phyloP scores from a whole-genome alignment of 2,113 vertebrate species.

The Ploceus nigricollis region DNA sequence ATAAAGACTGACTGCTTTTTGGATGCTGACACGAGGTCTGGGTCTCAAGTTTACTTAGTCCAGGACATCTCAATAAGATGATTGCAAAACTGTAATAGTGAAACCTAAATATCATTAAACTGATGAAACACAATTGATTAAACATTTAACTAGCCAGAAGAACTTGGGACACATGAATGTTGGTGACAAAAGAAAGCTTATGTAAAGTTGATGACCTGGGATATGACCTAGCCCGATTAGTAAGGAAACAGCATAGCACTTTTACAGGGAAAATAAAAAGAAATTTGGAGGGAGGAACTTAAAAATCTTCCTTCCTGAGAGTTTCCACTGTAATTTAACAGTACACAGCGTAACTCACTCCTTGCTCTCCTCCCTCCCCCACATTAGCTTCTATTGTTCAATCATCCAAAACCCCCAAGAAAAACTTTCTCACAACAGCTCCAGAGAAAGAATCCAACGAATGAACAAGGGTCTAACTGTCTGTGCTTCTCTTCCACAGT shows the following conservation, averaged over 20 bases:
- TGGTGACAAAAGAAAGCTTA: not conserved
- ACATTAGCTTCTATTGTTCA: not conserved
- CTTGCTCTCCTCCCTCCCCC: fast-evolving
- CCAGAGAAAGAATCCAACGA: not conserved
- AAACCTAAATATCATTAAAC: not conserved
- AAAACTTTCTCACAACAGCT: not conserved
- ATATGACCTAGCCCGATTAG: not conserved
- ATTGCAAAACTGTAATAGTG: not conserved
- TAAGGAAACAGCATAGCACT: not conserved
- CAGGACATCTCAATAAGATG: not conserved
- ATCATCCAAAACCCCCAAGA: not conserved
- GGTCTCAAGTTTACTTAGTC: not conserved
- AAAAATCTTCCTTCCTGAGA: not conserved
- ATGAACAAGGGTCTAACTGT: not conserved
- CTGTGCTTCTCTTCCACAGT: not conserved
- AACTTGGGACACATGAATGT: not conserved
- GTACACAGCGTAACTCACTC: not conserved
- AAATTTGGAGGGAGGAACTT: not conserved
- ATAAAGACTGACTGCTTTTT: not conserved
- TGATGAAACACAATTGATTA: not conserved
- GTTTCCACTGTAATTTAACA: not conserved
- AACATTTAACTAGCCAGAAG: not conserved
- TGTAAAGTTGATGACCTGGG: not conserved
- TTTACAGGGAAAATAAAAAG: not conserved
- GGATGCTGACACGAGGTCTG: fast-evolving